These are phyloP conservation scores for Prochilodus magdalenae DNA, from an alignment of 2,113 vertebrate genomes.

Conservation along the genomic window DNA sequence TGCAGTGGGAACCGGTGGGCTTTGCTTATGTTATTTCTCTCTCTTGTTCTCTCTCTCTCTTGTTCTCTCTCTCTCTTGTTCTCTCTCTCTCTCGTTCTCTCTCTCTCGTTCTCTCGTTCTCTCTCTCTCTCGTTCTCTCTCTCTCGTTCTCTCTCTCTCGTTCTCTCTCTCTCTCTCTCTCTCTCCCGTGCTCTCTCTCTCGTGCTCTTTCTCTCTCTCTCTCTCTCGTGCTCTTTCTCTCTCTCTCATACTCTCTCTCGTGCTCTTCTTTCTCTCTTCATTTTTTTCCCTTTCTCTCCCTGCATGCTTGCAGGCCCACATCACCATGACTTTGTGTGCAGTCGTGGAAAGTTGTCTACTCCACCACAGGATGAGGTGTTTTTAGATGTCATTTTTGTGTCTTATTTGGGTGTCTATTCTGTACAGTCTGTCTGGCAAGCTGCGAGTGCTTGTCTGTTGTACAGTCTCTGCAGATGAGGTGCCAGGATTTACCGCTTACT, in stretches of 20 bases:
- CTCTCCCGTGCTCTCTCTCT: constrained; percentile 30
- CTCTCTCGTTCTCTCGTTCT: constrained; percentile 16
- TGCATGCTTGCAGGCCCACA: constrained; percentile 57
- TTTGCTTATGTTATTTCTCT: constrained; percentile 57
- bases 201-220: constrained; percentile 48
- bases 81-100: background rate
- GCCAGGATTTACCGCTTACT: background rate
- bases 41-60: constrained; percentile 31
- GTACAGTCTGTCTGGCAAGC: background rate
- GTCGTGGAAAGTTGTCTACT: constrained; percentile 26
- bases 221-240: constrained; percentile 26
- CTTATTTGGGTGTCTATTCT: constrained; percentile 6
- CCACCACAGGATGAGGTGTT: background rate
- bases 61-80: constrained; percentile 22
- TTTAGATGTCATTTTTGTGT: constrained; percentile 7
- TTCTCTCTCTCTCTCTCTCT: constrained; percentile 9
- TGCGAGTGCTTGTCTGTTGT: background rate
- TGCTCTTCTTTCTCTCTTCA: no score
- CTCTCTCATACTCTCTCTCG: constrained; percentile 2
- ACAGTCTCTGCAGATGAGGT: constrained; percentile 13
- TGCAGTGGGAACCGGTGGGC: constrained; percentile 57
- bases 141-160: constrained; percentile 32
- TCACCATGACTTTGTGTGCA: background rate
- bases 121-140: background rate
- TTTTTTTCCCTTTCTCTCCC: constrained; percentile 18